A percentile compares a stretch with the other conserved stretches of the same genome.
These are phyloP conservation scores for Silurus aristotelis DNA, from an alignment of 2,797 vertebrate genomes.

Conservation along the genomic window DNA sequence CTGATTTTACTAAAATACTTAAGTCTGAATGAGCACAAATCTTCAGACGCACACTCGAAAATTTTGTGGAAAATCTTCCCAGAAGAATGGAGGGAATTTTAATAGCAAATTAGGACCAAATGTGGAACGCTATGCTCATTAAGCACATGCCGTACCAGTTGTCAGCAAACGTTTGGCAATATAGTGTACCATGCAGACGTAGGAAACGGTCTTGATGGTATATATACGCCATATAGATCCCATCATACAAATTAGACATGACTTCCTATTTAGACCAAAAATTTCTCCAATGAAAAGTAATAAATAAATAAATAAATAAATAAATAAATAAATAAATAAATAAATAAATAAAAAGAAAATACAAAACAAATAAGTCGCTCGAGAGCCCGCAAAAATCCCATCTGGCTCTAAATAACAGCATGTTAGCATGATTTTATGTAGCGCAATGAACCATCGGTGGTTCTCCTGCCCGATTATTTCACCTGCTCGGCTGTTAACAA, in stretches of 20 bases:
- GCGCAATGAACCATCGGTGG: conserved; percentile 69
- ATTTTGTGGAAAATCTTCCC: too few relatives aligned
- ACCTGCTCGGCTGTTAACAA: conserved; percentile 62
- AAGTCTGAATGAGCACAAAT: too few relatives aligned
- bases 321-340: too few relatives aligned
- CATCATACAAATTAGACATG: neutral
- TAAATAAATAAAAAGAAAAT: neutral
- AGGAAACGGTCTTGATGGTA: neutral
- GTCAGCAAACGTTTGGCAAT: too few relatives aligned
- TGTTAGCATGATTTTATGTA: conserved; percentile 53
- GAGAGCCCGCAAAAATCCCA: neutral
- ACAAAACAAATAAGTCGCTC: neutral
- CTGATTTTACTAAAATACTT: too few relatives aligned
- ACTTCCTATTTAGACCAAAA: neutral
- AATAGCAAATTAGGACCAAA: too few relatives aligned
- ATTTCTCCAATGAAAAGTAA: neutral
- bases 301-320: neutral
- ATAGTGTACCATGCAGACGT: neutral
- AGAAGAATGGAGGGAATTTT: too few relatives aligned
- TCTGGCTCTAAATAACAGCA: conserved; percentile 44
- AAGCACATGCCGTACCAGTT: too few relatives aligned
- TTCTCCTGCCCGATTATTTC: conserved; percentile 69
- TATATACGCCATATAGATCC: neutral
- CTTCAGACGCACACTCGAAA: too few relatives aligned
- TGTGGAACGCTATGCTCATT: too few relatives aligned